Evolutionary conservation across 2,888 invertebrate genomes (phyloP).

Genomic region (Steromphala cineraria): DNA sequence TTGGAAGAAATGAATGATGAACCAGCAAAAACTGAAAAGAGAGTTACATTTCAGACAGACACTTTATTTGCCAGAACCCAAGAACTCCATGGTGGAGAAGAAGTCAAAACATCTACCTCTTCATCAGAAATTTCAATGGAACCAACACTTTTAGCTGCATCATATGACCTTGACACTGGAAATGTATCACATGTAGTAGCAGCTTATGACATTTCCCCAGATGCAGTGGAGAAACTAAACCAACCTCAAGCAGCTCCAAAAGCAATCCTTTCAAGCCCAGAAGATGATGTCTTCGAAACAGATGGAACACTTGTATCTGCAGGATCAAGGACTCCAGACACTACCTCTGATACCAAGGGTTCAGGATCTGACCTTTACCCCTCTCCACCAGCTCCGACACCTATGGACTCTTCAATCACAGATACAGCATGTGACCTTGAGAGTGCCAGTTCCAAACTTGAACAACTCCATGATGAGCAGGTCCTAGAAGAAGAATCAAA

Average conservation of each 20-base stretch:
- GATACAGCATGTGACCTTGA: slow-evolving; percentile 51
- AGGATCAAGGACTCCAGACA: slow-evolving; percentile 35
- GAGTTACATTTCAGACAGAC: slow-evolving; percentile 65
- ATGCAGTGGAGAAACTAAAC: slow-evolving; percentile 76
- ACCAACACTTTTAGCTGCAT: slow-evolving; percentile 90
- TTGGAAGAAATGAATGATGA: slow-evolving; percentile 53
- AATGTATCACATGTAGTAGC: slow-evolving; percentile 75
- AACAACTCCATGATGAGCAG: slow-evolving; percentile 51
- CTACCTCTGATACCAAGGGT: slow-evolving; percentile 26
- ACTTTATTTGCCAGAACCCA: slow-evolving; percentile 40
- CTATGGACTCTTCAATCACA: slow-evolving; percentile 45
- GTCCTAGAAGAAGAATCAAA: slow-evolving; percentile 39
- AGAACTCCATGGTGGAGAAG: slow-evolving; percentile 65
- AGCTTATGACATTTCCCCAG: slow-evolving; percentile 72
- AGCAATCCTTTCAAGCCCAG: slow-evolving; percentile 74
- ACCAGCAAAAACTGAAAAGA: slow-evolving; percentile 53
- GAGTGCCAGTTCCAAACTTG: slow-evolving; percentile 55
- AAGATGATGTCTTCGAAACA: slow-evolving; percentile 76
- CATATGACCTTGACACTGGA: slow-evolving; percentile 82
- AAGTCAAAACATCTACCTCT: slow-evolving; percentile 76
- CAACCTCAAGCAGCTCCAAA: slow-evolving; percentile 78
- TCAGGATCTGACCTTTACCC: slow-evolving; percentile 47
- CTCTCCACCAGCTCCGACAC: slow-evolving; percentile 65
- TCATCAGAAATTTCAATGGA: slow-evolving; percentile 90
- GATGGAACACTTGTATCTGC: slow-evolving; percentile 63